Percentiles rank a stretch among this genome's conserved stretches.
Evolutionary conservation across 2,113 vertebrate genomes (phyloP).

Genomic region (Anoplopoma fimbria): DNA sequence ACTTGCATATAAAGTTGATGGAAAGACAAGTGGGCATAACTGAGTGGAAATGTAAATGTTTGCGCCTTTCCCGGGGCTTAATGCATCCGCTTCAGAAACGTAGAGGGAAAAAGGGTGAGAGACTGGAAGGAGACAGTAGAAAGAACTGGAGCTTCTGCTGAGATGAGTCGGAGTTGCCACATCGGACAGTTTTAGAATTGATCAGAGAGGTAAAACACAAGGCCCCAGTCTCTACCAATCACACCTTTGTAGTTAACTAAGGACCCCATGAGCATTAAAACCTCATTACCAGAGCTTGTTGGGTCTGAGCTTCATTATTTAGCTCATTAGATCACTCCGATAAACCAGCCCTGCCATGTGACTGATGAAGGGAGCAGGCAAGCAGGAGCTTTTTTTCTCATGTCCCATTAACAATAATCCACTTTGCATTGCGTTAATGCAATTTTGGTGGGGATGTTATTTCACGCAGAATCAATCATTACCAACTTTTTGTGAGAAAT

Average conservation of each 20-base stretch:
- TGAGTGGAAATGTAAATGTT: background rate
- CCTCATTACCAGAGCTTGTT: slow-evolving; percentile 66
- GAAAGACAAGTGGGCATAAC: background rate
- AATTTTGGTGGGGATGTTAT: slow-evolving; percentile 68
- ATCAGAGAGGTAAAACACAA: slow-evolving; percentile 38
- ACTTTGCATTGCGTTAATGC: slow-evolving; percentile 73
- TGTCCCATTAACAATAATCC: slow-evolving; percentile 77
- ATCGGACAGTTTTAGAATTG: background rate
- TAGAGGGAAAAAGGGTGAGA: background rate
- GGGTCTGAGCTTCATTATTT: slow-evolving; percentile 70
- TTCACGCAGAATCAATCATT: slow-evolving; percentile 76
- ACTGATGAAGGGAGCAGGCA: slow-evolving; percentile 60
- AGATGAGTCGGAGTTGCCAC: background rate
- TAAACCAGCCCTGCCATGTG: slow-evolving; percentile 59
- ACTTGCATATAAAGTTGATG: background rate
- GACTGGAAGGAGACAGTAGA: background rate
- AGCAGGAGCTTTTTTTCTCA: slow-evolving; percentile 61
- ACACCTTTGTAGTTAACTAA: slow-evolving; percentile 53
- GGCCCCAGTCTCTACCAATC: slow-evolving; percentile 35
- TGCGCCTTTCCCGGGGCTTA: background rate
- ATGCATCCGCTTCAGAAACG: background rate
- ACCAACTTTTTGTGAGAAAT: slow-evolving; percentile 51
- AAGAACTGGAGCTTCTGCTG: background rate
- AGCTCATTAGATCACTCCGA: slow-evolving; percentile 69
- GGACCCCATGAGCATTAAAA: slow-evolving; percentile 64